Conservation (phyloP, 2,113 vertebrate genomes). For the Rhea pennata region DNA sequence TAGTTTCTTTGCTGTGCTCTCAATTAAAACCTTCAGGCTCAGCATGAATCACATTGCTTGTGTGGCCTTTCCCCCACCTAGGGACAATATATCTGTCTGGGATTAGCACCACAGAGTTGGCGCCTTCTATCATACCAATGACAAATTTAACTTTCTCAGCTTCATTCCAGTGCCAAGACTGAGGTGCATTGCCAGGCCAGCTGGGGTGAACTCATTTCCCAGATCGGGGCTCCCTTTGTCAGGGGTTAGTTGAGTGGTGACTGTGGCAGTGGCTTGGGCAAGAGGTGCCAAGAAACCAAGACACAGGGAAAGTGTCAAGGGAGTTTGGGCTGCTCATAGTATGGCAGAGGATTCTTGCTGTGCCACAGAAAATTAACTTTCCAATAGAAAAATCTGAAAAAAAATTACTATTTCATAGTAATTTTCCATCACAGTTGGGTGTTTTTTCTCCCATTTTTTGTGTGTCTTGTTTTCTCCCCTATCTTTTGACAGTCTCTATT, state of each 20-base stretch:
- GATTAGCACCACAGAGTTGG: background rate
- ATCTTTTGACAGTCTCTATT: background rate
- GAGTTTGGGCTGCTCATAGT: background rate
- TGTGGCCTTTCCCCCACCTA: background rate
- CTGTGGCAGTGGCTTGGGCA: background rate
- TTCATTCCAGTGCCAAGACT: rapidly evolving
- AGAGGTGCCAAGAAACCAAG: background rate
- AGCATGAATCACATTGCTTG: background rate
- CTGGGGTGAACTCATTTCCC: background rate
- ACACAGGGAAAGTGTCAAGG: rapidly evolving
- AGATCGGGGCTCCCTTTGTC: rapidly evolving
- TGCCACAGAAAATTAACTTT: background rate
- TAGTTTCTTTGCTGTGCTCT: background rate
- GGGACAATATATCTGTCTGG: background rate
- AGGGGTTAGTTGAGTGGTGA: background rate
- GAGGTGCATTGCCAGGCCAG: background rate
- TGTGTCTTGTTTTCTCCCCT: background rate
- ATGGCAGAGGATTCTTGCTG: background rate
- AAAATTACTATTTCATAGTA: background rate
- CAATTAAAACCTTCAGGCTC: background rate
- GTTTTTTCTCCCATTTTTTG: background rate
- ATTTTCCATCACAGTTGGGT: background rate
- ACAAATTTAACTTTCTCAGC: background rate
- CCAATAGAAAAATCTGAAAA: background rate
- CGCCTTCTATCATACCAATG: no score